Base-by-base conservation (phyloP, 1,140 invertebrate species). In the Callitettix versicolor region DNA sequence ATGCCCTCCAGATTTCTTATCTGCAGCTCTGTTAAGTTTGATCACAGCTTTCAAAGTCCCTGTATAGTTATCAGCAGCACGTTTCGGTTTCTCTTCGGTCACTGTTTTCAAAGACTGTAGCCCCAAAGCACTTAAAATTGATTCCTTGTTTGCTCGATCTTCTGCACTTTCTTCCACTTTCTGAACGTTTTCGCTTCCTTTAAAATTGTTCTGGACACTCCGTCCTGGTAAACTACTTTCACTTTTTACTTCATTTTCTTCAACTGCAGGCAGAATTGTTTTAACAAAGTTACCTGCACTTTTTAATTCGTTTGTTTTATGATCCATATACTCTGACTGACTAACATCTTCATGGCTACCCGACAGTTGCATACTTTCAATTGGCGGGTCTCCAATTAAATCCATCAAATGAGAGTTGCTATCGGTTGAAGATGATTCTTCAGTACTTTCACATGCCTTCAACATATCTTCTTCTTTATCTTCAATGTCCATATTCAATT, bases 41-140 rank as follows among this genome's bases (percentile, higher is more conserved):
- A 89, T 88, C 38, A 88, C 79, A 18, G 85, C 86, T 63, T 88
- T 89, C 38, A 88, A 64, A 0, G 85, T 86, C 2, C 85, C 85
- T 3, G 84, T 85, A 59, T 82, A 86, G 38, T 65, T 69, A 50
- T 74, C 72, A 30, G 59, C 56, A 12, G 40, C 26, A 30, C 56
- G 44, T 15, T 57, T 53, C 14, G 53, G 42, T 30, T 61, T 60
- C 14, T 63, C 34, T 60, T 62, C 18, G 59, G 58, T 14, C 62
- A 62, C 38, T 34, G 46, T 33, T 17, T 40, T 48, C 17, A 55
- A 21, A 24, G 59, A 60, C 49, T 58, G 51, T 24, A 60, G 62
- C 0, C 82, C 82, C 1, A 85, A 66, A 11, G 78, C 79, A 55
- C 79, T 70, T 5, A 85, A 62, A 34, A 84, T 77, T 20, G 73